Evolutionary conservation across 2,888 invertebrate genomes (phyloP).

Genomic region (Drosophila mimica): DNA sequence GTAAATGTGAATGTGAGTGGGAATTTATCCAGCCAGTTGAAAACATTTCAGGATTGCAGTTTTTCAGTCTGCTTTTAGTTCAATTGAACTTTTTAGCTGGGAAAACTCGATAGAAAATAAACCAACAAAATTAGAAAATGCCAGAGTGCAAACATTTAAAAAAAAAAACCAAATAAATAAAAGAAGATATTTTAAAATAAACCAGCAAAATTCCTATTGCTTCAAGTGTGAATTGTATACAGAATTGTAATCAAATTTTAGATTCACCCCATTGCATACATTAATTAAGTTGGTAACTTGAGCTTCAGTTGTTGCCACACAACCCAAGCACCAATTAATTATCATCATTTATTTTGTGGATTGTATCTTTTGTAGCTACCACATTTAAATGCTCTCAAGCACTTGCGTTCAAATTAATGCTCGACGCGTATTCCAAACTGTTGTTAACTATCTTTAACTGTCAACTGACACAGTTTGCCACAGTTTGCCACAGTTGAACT

Average conservation of each 20-base stretch:
- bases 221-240: not conserved
- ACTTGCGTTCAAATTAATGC: constrained; percentile 29
- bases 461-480: constrained; percentile 70
- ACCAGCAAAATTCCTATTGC: not conserved
- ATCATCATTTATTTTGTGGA: constrained; percentile 4
- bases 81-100: not conserved
- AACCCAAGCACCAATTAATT: constrained; percentile 27
- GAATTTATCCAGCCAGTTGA: not conserved
- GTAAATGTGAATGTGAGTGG: not conserved
- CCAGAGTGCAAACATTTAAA: not conserved
- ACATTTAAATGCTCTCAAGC: constrained; percentile 27
- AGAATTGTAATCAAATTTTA: not conserved
- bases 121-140: not conserved
- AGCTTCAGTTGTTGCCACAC: too few species aligned
- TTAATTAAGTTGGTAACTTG: constrained; percentile 3
- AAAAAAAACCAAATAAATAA: not conserved
- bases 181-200: not conserved
- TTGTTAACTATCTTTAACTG: constrained; percentile 77
- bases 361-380: constrained; percentile 5
- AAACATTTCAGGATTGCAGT: constrained; percentile 2
- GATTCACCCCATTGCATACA: not conserved
- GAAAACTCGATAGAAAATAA: not conserved
- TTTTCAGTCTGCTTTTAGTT: not conserved
- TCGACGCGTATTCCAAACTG: constrained; percentile 49
- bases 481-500: constrained; percentile 34